phyloP scores from a whole-genome alignment of 2,888 invertebrate genomes.

The Aleiodes leptofemur region DNA sequence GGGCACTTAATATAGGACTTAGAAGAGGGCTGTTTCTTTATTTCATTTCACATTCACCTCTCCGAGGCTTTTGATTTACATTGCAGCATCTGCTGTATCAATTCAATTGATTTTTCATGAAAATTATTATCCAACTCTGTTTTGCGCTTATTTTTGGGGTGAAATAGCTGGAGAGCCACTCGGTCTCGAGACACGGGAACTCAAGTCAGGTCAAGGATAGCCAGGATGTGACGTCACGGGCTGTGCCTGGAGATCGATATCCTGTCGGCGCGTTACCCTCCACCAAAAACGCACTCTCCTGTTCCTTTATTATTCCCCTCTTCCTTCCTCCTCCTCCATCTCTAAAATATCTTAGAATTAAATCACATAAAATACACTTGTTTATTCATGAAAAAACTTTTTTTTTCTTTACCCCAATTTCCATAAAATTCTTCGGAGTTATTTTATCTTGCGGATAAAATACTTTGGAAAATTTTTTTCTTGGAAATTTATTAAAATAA shows the following conservation, averaged over 20 bases:
- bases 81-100: no score
- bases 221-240: conserved; percentile 73
- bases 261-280: conserved; percentile 43
- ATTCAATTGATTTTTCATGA: not conserved
- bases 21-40: no score
- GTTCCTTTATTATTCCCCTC: conserved; percentile 25
- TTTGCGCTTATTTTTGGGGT: not conserved
- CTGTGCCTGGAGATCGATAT: conserved; percentile 70
- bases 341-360: conserved; percentile 21
- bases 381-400: not conserved
- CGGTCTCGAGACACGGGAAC: conserved; percentile 55
- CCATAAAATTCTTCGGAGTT: not conserved
- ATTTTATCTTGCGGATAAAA: no score
- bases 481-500: not conserved
- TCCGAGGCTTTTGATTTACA: no score
- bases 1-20: no score
- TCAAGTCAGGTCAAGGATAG: conserved; percentile 74
- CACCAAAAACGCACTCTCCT: conserved; percentile 49
- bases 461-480: not conserved
- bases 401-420: not conserved
- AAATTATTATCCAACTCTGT: not conserved
- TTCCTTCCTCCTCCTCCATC: not conserved
- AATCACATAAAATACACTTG: conserved; percentile 18
- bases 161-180: conserved; percentile 5
- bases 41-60: no score